These are phyloP conservation scores for Scytalopus superciliaris DNA, from an alignment of 2,113 vertebrate species.

Conservation along the genomic window DNA sequence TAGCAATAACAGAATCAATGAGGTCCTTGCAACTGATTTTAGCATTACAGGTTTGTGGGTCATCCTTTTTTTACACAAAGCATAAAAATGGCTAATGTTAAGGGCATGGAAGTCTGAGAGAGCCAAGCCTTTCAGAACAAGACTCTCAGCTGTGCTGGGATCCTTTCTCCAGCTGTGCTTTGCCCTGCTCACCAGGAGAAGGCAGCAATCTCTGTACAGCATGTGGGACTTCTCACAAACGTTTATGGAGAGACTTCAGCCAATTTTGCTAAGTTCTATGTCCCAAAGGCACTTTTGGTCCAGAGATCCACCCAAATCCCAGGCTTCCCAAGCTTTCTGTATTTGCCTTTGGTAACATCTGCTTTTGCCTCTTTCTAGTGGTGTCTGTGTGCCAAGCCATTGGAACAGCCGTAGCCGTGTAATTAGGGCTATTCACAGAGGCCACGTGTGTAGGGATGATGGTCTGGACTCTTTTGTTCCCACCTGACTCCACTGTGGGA, in stretches of 20 bases:
- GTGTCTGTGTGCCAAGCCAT: rapidly evolving
- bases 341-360: background rate
- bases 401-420: rapidly evolving
- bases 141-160: background rate
- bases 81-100: background rate
- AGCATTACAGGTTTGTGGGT: background rate
- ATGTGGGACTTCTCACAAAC: rapidly evolving
- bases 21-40: background rate
- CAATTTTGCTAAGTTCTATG: background rate
- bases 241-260: background rate
- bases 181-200: conserved; percentile 17
- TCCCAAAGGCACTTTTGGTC: background rate
- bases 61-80: background rate
- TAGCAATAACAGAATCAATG: background rate
- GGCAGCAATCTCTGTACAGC: background rate
- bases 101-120: background rate
- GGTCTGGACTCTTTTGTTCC: background rate
- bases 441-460: rapidly evolving
- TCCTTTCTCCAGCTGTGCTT: background rate
- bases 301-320: background rate
- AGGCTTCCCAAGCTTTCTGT: background rate
- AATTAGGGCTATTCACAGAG: background rate
- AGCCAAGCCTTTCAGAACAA: background rate
- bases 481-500: rapidly evolving
- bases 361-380: background rate